Base-by-base conservation (phyloP, 1,140 invertebrate genomes). In the Hylaeus volcanicus region DNA sequence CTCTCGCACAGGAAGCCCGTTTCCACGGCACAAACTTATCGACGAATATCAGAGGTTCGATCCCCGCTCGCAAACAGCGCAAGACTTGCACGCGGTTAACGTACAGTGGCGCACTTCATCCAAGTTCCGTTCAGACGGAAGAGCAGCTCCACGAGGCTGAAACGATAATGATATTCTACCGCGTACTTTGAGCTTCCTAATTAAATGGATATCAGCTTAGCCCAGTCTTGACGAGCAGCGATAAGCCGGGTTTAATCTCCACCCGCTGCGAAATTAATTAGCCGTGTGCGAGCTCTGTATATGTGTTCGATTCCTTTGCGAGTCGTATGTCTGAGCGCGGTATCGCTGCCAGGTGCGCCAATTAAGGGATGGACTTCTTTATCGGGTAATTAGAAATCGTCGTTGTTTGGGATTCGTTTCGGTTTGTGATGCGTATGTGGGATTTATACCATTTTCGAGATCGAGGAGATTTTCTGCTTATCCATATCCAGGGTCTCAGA, bases 201-300 rank as follows among this genome's bases (percentile, higher is more conserved):
- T 86, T 86, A 86, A 85, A 85, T 86, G 72, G 80, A 79, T 78
- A 86, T 83, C 84, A 76, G 72, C 84, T 79, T 55, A 63, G 70
- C 53, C 53, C 37, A 12, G 75, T 60, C 80, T 86, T 79, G 80
- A 71, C 74, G 63, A 79, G 69, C 48, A 58, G 15, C 79, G 71
- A 86, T 85, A 85, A 86, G 79, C 79, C 43, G 39, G 69, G 56
- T 72, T 72, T 82, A 61, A 71, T 75, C 68, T 74, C 70, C 69
- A 65, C 61, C 51, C 43, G 37, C 37, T 53, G 43, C 15, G 51
- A 69, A 82, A 86, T 85, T 82, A 82, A 85, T 86, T 85, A 82
- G 58, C 73, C 61, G 71, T 85, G 74, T 58, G 26, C 8, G 5
- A 37, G 56, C 37, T 11, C 51, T n/a, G 48, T 63, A n/a, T 48